Conservation (phyloP, 1,140 invertebrate genomes). For the Lucilia cuprina region DNA sequence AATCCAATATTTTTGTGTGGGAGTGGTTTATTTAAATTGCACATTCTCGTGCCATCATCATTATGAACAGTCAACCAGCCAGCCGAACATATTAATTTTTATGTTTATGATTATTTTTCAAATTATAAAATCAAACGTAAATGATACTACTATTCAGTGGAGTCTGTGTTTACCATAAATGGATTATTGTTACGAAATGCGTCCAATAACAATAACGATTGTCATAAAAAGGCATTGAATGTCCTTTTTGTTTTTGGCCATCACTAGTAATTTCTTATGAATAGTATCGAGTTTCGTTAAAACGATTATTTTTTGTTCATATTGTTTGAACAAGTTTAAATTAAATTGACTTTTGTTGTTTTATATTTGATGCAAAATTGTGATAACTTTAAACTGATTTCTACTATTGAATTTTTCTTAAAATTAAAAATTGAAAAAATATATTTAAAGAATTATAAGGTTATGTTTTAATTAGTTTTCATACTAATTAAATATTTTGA, state of each 20-base stretch:
- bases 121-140: not conserved
- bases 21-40: not conserved
- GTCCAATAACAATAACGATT: not conserved
- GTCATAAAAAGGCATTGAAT: not conserved
- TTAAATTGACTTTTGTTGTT: not conserved
- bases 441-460: too few relatives aligned
- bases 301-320: not conserved
- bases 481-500: too few relatives aligned
- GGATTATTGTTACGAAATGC: not conserved
- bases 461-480: too few relatives aligned
- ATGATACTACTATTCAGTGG: not conserved
- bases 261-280: not conserved
- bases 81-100: not conserved
- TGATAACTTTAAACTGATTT: too few relatives aligned
- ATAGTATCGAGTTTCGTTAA: not conserved
- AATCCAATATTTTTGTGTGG: not conserved
- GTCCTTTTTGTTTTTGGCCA: not conserved
- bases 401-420: too few relatives aligned
- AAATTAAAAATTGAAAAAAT: too few relatives aligned
- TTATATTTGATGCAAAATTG: too few relatives aligned
- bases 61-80: too few relatives aligned
- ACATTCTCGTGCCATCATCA: too few relatives aligned
- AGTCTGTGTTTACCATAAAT: not conserved
- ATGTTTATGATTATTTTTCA: not conserved
- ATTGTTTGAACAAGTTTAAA: not conserved